Percentiles rank a stretch among this genome's conserved stretches.
Conservation (phyloP, 2,888 invertebrate genomes). For the Seira ritae region DNA sequence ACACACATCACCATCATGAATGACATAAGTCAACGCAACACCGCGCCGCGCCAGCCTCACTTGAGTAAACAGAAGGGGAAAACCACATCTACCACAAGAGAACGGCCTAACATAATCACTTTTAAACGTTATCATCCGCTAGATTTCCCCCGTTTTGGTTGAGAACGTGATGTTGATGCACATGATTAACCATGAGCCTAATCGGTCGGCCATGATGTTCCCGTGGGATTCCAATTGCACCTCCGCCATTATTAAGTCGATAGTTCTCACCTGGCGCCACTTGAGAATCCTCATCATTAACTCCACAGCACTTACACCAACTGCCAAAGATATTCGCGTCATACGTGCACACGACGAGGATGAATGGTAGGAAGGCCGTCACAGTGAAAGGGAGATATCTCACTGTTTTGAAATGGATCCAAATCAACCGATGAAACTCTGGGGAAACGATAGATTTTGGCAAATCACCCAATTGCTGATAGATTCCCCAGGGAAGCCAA, state of each 20-base stretch:
- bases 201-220: conserved; percentile 25
- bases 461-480: conserved; percentile 47
- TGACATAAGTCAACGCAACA: too few relatives aligned
- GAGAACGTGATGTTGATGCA: background rate
- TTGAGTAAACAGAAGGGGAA: too few relatives aligned
- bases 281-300: background rate
- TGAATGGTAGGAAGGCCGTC: conserved; percentile 38
- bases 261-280: conserved; percentile 14
- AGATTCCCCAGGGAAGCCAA: conserved; percentile 63
- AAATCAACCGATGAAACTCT: conserved; percentile 34
- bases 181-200: conserved; percentile 33
- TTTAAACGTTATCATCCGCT: too few relatives aligned
- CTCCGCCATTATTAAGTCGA: conserved; percentile 24
- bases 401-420: conserved; percentile 48
- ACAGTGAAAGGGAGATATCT: conserved; percentile 47
- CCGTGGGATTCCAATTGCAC: background rate
- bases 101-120: too few relatives aligned
- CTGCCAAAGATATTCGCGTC: conserved; percentile 32
- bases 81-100: too few relatives aligned
- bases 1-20: too few relatives aligned
- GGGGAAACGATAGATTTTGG: conserved; percentile 42
- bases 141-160: background rate
- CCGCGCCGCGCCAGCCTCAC: too few relatives aligned
- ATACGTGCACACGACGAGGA: conserved; percentile 44
- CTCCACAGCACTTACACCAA: conserved; percentile 35